These are phyloP conservation scores for Cairina moschata DNA, from an alignment of 2,113 vertebrate species.

Conservation along the genomic window DNA sequence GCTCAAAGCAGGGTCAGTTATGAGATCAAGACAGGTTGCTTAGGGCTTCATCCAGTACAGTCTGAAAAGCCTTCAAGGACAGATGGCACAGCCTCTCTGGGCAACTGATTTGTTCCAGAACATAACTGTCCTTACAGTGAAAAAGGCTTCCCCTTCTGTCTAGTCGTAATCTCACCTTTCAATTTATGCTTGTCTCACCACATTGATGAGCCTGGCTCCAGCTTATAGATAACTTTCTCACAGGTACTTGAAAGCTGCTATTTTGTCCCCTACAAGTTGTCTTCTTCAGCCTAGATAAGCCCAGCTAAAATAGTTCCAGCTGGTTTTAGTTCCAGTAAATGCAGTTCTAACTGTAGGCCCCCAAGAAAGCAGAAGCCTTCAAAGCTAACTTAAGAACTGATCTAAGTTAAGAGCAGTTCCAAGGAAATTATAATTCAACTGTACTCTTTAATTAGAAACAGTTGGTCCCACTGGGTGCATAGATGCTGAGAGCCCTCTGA, in stretches of 20 bases:
- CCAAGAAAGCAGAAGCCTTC: background rate
- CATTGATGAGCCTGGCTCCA: background rate
- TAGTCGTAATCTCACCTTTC: background rate
- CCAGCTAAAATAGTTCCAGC: background rate
- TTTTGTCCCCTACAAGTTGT: background rate
- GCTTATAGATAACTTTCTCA: background rate
- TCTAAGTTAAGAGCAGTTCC: background rate
- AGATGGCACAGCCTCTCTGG: background rate
- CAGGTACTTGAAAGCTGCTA: background rate
- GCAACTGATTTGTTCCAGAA: background rate
- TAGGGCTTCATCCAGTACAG: background rate
- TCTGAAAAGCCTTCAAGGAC: background rate
- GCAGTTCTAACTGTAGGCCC: background rate
- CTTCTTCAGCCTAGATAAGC: background rate
- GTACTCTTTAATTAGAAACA: constrained; percentile 25
- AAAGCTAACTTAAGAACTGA: background rate
- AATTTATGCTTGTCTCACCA: background rate
- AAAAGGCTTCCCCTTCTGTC: background rate
- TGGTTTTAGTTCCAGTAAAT: background rate
- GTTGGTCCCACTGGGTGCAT: background rate
- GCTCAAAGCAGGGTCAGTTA: background rate
- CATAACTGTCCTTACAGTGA: background rate
- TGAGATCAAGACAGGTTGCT: background rate
- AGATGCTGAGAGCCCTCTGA: background rate
- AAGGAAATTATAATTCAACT: background rate